Conservation (phyloP, 2,113 vertebrate genomes). For the Microtus ochrogaster region DNA sequence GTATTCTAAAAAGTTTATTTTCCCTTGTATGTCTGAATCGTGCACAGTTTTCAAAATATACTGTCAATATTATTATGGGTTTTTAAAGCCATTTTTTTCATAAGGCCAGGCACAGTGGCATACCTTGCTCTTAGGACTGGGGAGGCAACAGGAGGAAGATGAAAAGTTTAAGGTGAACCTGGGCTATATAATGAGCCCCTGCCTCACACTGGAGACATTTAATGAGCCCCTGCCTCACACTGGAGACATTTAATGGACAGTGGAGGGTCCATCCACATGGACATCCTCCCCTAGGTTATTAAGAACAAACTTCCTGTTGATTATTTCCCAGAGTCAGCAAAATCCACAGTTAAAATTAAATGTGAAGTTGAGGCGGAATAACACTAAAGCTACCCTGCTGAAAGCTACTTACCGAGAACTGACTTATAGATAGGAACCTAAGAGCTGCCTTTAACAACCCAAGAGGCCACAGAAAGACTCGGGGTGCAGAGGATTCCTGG, state of each 20-base stretch:
- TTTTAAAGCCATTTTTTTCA: not conserved
- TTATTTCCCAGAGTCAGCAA: not conserved
- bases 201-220: not conserved
- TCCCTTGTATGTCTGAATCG: not conserved
- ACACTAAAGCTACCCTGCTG: not conserved
- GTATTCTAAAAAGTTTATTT: slow-evolving; percentile 1
- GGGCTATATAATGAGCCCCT: not conserved
- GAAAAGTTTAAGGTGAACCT: not conserved
- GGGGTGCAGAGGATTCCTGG: not conserved
- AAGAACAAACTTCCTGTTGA: slow-evolving; percentile 10
- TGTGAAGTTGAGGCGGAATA: not conserved
- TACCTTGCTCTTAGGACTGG: not conserved
- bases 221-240: not conserved
- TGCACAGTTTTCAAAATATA: not conserved
- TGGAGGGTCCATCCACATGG: not conserved
- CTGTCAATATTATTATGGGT: not conserved
- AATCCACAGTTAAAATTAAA: slow-evolving; percentile 41
- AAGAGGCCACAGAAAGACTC: not conserved
- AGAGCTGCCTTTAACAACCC: not conserved
- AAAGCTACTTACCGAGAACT: not conserved
- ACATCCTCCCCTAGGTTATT: not conserved
- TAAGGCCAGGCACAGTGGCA: not conserved
- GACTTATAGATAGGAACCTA: slow-evolving; percentile 31
- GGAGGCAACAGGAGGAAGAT: not conserved
- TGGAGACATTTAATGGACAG: not conserved